Conservation (phyloP, 2,797 vertebrate species). For the Delichon dasypus region DNA sequence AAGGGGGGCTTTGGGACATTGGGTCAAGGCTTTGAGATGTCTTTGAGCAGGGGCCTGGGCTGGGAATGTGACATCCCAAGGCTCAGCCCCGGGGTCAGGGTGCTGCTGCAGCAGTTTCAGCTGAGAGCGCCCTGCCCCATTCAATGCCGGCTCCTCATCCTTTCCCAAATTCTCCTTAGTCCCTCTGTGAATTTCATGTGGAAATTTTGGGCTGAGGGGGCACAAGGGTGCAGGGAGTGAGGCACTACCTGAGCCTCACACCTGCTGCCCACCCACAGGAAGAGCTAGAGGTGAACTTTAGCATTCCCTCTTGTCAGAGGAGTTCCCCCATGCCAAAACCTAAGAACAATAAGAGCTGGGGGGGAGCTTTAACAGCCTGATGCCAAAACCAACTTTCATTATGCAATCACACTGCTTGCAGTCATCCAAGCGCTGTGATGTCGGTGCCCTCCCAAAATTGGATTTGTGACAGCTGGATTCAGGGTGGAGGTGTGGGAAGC, state of each 20-base stretch:
- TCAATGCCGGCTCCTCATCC: not conserved
- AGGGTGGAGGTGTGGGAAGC: not conserved
- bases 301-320: not conserved
- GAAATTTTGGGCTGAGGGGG: not conserved
- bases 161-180: not conserved
- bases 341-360: not conserved
- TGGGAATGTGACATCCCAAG: not conserved
- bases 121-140: not conserved
- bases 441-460: not conserved
- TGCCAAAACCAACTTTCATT: not conserved
- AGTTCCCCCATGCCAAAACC: not conserved
- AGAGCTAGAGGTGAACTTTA: not conserved
- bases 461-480: conserved; percentile 18
- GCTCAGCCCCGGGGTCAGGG: not conserved
- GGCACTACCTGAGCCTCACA: rapidly evolving
- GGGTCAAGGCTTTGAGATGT: not conserved
- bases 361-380: not conserved
- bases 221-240: not conserved
- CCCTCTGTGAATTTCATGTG: not conserved
- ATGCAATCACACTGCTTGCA: not conserved
- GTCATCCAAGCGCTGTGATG: not conserved
- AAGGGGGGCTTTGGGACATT: not conserved
- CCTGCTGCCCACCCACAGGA: not conserved
- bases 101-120: not conserved
- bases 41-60: not conserved